These are phyloP conservation scores for Phaethon lepturus DNA, from an alignment of 2,113 vertebrate genomes.

Conservation along the genomic window DNA sequence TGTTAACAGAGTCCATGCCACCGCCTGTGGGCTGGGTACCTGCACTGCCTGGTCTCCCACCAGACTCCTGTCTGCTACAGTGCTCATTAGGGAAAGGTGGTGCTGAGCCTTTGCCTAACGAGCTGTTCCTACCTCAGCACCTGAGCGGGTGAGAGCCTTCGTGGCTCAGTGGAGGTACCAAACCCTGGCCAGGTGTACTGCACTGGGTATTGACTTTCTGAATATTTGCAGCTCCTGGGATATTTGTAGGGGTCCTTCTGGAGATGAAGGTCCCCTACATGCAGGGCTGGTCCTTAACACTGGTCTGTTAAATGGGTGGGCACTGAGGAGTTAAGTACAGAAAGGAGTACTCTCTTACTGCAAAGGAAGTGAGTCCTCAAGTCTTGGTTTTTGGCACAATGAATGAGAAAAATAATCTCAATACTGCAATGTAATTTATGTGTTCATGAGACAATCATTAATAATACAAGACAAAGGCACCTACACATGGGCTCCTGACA, in stretches of 20 bases:
- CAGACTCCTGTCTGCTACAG: background rate
- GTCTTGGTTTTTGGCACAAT: background rate
- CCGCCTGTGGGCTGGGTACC: fast-evolving
- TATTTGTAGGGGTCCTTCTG: background rate
- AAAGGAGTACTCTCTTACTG: background rate
- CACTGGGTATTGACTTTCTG: background rate
- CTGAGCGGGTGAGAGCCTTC: background rate
- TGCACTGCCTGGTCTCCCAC: fast-evolving
- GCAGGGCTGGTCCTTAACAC: fast-evolving
- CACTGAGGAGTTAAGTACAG: background rate
- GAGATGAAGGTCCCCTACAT: fast-evolving
- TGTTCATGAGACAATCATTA: background rate
- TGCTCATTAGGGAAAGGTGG: background rate
- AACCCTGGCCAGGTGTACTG: too few species aligned
- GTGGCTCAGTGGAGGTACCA: background rate
- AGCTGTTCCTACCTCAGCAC: background rate
- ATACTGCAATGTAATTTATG: background rate
- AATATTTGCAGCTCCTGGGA: background rate
- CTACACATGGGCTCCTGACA: background rate
- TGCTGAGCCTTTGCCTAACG: background rate
- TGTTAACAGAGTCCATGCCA: background rate
- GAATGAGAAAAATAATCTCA: background rate
- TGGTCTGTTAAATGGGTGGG: fast-evolving
- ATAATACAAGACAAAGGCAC: background rate
- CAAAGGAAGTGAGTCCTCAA: background rate